Evolutionary conservation across 2,888 invertebrate species (phyloP).

Genomic region (Heliconius ethilla): DNA sequence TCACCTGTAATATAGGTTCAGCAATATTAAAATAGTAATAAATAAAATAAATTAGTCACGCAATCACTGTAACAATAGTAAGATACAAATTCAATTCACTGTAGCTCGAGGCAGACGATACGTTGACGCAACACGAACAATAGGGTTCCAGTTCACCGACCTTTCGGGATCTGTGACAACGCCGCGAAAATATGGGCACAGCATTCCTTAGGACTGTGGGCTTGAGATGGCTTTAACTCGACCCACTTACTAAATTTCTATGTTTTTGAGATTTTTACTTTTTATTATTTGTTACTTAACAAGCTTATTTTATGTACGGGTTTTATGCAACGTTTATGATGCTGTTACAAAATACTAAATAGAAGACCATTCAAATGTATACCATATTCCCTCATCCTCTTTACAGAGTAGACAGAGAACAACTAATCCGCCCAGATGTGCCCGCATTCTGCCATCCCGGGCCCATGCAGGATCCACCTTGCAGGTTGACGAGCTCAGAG

Average conservation of each 20-base stretch:
- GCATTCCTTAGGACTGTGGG: constrained; percentile 57
- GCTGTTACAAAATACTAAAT: too few relatives aligned
- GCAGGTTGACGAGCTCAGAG: background rate
- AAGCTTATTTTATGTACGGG: background rate
- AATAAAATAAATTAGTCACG: constrained; percentile 65
- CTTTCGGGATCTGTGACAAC: constrained; percentile 78
- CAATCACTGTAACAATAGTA: constrained; percentile 70
- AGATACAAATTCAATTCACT: constrained; percentile 74
- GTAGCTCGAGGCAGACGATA: constrained; percentile 73
- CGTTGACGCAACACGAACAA: constrained; percentile 79
- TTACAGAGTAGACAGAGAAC: too few relatives aligned
- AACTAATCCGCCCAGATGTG: too few relatives aligned
- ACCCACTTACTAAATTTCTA: constrained; percentile 29
- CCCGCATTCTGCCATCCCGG: too few relatives aligned
- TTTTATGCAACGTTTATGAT: too few relatives aligned
- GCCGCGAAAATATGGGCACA: constrained; percentile 76
- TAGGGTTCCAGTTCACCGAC: constrained; percentile 77
- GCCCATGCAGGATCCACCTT: background rate
- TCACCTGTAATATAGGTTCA: constrained; percentile 50
- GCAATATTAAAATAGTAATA: constrained; percentile 54
- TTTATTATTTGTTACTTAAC: background rate
- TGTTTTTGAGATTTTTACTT: background rate
- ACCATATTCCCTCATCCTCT: too few relatives aligned
- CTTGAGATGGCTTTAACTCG: constrained; percentile 42
- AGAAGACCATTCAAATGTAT: too few relatives aligned